These are phyloP conservation scores for Steromphala cineraria DNA, from an alignment of 2,888 invertebrate genomes.

Conservation along the genomic window DNA sequence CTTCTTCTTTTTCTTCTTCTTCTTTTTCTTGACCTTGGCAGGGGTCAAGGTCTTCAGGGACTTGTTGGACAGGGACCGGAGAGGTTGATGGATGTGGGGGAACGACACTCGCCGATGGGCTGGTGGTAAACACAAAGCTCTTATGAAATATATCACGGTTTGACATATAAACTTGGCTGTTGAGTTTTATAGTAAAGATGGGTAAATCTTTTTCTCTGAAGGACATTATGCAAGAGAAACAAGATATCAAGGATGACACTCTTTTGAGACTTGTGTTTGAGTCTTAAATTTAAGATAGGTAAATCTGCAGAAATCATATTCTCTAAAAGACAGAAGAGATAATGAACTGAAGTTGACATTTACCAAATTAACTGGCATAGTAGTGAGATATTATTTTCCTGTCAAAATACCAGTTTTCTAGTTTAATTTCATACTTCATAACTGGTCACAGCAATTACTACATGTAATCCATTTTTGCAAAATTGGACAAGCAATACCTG, in stretches of 20 bases:
- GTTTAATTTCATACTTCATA: too few relatives aligned
- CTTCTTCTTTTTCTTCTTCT: constrained; percentile 58
- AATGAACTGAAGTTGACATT: too few relatives aligned
- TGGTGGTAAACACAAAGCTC: constrained; percentile 27
- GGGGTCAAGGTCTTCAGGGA: constrained; percentile 45
- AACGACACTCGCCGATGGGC: constrained; percentile 65
- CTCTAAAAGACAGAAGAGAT: too few relatives aligned
- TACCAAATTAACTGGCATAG: too few relatives aligned
- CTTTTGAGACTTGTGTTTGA: too few relatives aligned
- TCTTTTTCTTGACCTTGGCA: constrained; percentile 42
- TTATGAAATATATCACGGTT: neutral
- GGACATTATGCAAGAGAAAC: neutral
- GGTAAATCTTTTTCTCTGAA: neutral
- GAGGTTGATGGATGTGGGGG: constrained; percentile 67
- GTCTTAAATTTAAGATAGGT: neutral
- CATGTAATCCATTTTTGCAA: too few relatives aligned
- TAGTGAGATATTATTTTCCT: too few relatives aligned
- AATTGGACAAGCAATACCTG: too few relatives aligned
- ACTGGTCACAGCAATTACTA: too few relatives aligned
- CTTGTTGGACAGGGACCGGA: constrained; percentile 60
- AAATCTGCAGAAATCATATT: neutral
- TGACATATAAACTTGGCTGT: neutral
- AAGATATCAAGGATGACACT: too few relatives aligned
- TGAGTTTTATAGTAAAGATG: neutral
- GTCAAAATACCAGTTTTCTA: too few relatives aligned